Conservation (phyloP, 2,113 vertebrate species). For the Emydocephalus ijimae region DNA sequence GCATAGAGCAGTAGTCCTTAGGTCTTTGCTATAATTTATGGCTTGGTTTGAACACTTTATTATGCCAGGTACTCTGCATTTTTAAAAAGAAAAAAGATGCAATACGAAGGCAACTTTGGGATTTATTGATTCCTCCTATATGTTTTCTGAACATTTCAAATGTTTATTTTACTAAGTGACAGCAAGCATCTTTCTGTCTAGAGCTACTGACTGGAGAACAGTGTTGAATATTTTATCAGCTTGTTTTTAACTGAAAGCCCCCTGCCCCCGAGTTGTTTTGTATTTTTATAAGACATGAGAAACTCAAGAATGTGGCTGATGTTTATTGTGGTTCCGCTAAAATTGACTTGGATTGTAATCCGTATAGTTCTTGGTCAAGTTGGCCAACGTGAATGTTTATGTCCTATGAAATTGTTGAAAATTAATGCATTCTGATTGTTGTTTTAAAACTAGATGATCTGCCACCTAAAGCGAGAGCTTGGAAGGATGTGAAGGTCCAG, state of each 20-base stretch:
- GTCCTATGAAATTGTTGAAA: not conserved
- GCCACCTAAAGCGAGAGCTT: conserved; percentile 73
- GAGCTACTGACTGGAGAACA: not conserved
- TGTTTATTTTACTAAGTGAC: not conserved
- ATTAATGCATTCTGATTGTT: conserved; percentile 30
- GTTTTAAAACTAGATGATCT: conserved; percentile 59
- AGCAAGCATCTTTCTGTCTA: not conserved
- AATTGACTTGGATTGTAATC: not conserved
- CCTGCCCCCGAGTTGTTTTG: not conserved
- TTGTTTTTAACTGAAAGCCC: not conserved
- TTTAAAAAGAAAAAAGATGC: not conserved
- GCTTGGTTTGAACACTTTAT: not conserved
- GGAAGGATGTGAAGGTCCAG: conserved; percentile 81
- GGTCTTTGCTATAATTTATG: not conserved
- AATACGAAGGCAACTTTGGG: not conserved
- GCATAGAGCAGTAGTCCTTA: not conserved
- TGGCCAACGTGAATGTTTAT: not conserved
- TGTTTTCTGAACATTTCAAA: not conserved
- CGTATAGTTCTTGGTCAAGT: not conserved
- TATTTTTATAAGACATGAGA: not conserved
- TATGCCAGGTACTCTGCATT: not conserved
- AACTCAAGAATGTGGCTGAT: not conserved
- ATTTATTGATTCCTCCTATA: not conserved
- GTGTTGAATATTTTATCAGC: not conserved
- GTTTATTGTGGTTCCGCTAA: not conserved